Evolutionary conservation across 2,797 vertebrate species (phyloP).

Genomic region (Sternarchorhynchus goeldii): DNA sequence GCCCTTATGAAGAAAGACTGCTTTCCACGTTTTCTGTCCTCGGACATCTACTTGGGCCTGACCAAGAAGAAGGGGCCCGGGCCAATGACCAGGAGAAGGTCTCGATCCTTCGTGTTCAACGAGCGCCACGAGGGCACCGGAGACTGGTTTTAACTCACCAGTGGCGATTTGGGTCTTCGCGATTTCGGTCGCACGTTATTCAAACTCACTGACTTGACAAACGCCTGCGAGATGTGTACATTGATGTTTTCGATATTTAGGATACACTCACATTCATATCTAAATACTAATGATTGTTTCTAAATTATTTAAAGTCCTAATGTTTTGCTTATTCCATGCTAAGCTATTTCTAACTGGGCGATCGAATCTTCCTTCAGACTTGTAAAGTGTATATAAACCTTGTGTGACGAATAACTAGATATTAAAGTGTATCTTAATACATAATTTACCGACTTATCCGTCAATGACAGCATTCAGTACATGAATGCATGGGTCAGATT

Average conservation of each 20-base stretch:
- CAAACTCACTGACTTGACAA: slow-evolving; percentile 39
- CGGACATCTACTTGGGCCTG: slow-evolving; percentile 82
- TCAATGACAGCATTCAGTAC: neutral
- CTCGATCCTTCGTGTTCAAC: slow-evolving; percentile 88
- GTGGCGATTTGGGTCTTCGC: neutral
- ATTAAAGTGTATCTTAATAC: slow-evolving; percentile 56
- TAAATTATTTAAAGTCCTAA: slow-evolving; percentile 48
- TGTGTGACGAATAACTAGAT: slow-evolving; percentile 60
- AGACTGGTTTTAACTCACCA: slow-evolving; percentile 72
- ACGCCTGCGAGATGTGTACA: slow-evolving; percentile 44
- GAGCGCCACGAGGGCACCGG: slow-evolving; percentile 80
- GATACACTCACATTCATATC: slow-evolving; percentile 29
- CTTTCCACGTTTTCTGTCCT: slow-evolving; percentile 88
- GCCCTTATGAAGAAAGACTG: slow-evolving; percentile 96
- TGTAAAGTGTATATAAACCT: slow-evolving; percentile 71
- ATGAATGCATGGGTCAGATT: neutral
- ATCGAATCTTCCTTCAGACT: slow-evolving; percentile 47
- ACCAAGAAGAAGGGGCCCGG: slow-evolving; percentile 71
- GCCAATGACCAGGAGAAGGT: slow-evolving; percentile 83
- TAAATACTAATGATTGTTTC: slow-evolving; percentile 59
- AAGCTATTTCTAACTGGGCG: slow-evolving; percentile 49
- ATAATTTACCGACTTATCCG: neutral
- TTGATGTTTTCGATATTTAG: slow-evolving; percentile 50
- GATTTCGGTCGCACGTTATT: slow-evolving; percentile 7
- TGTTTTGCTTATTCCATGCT: slow-evolving; percentile 40